Conservation (phyloP, 2,113 vertebrate species). For the Ascaphus truei region DNA sequence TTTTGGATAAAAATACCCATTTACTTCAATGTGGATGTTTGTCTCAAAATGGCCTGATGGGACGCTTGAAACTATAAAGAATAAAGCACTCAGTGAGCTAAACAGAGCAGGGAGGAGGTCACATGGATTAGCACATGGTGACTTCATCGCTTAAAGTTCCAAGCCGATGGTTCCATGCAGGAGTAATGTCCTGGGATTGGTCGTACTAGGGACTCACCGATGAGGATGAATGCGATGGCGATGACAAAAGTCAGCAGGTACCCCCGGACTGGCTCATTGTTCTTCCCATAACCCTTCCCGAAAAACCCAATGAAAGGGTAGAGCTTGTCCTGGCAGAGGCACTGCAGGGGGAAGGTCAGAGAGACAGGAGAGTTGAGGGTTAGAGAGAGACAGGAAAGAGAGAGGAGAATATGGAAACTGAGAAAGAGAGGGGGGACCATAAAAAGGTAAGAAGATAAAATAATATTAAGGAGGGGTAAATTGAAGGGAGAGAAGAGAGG, state of each 20-base stretch:
- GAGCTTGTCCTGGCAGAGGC: constrained; percentile 66
- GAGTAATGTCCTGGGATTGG: no score
- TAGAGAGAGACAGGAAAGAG: not conserved
- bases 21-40: no score
- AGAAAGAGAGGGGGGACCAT: not conserved
- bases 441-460: not conserved
- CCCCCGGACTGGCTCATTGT: constrained; percentile 58
- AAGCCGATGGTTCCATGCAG: no score
- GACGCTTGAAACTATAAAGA: no score
- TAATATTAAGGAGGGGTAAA: not conserved
- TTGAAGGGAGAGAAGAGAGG: not conserved
- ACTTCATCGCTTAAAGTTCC: no score
- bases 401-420: no score
- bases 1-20: no score
- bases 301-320: constrained; percentile 68
- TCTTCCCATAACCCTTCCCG: constrained; percentile 68
- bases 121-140: no score
- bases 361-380: not conserved
- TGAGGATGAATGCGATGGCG: constrained; percentile 63
- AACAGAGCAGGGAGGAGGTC: no score
- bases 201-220: constrained; percentile 50
- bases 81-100: no score
- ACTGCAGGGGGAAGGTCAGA: constrained; percentile 39
- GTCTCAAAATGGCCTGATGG: no score
- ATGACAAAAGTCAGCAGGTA: constrained; percentile 64